Conservation (phyloP, 1,140 invertebrate species). For the Sinonovacula constricta region DNA sequence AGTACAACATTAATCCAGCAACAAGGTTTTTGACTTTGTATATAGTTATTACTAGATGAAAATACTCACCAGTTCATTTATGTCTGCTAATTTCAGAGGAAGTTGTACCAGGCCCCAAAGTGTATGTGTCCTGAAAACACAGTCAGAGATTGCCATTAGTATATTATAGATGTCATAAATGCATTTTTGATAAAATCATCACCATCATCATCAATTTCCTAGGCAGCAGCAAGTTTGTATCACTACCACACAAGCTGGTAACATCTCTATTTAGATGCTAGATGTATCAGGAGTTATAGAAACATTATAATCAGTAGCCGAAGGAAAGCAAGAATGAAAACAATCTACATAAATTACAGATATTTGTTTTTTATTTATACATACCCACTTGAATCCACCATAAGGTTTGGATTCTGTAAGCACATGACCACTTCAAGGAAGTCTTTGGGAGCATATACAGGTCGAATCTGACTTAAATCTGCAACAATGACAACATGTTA, state of each 20-base stretch:
- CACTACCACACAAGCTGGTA: too few relatives aligned
- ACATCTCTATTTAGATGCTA: too few relatives aligned
- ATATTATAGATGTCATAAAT: background rate
- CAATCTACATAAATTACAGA: too few relatives aligned
- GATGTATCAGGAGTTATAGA: too few relatives aligned
- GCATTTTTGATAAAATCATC: too few relatives aligned
- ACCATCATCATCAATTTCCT: too few relatives aligned
- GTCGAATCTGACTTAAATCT: slow-evolving; percentile 93
- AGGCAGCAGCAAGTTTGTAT: too few relatives aligned
- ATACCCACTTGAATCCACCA: slow-evolving; percentile 58
- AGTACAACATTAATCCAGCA: too few relatives aligned
- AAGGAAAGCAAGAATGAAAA: too few relatives aligned
- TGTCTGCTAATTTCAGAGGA: slow-evolving; percentile 89
- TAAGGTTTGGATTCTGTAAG: slow-evolving; percentile 87
- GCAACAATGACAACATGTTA: slow-evolving; percentile 18
- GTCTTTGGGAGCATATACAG: slow-evolving; percentile 97
- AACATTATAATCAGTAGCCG: too few relatives aligned
- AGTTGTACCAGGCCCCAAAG: slow-evolving; percentile 93
- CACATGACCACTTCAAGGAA: slow-evolving; percentile 94
- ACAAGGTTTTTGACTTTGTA: too few relatives aligned
- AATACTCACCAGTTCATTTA: slow-evolving; percentile 86
- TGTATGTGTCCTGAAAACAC: slow-evolving; percentile 70
- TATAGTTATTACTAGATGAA: background rate
- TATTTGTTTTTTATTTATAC: too few relatives aligned
- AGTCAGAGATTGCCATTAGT: background rate